phyloP scores from a whole-genome alignment of 2,797 vertebrate genomes.

The Sparidentex hasta region DNA sequence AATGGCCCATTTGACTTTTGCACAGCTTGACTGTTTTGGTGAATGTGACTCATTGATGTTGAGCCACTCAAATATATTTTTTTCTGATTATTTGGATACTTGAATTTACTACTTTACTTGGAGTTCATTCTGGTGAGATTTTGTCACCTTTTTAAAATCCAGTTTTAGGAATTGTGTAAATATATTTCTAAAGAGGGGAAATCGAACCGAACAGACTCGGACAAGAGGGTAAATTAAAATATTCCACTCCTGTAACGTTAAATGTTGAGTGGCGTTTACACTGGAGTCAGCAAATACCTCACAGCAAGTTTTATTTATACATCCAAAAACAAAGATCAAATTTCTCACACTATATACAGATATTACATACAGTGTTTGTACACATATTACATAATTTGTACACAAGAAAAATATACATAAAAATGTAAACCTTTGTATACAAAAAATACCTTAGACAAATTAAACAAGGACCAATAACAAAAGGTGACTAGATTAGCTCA shows the following conservation, averaged over 20 bases:
- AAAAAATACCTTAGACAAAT: slow-evolving; percentile 99
- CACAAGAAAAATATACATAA: slow-evolving; percentile 99
- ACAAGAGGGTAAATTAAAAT: background rate
- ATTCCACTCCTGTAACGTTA: too few species aligned
- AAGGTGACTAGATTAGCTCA: slow-evolving; percentile 98
- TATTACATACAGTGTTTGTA: slow-evolving; percentile 99
- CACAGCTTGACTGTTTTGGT: background rate
- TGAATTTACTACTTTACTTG: background rate
- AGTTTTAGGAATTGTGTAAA: background rate
- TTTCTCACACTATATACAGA: slow-evolving; percentile 99
- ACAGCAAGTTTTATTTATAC: slow-evolving; percentile 99
- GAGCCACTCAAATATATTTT: too few species aligned
- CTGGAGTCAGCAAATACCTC: slow-evolving; percentile 86
- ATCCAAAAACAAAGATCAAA: slow-evolving; percentile 99
- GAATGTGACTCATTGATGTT: too few species aligned
- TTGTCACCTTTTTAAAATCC: background rate
- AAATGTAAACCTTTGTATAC: slow-evolving; percentile 99
- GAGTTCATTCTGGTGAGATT: background rate
- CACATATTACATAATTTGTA: slow-evolving; percentile 99
- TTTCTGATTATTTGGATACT: too few species aligned
- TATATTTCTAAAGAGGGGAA: background rate
- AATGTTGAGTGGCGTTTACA: too few species aligned
- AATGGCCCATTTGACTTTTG: background rate
- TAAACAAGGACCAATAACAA: slow-evolving; percentile 99
- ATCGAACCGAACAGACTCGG: background rate